Percentiles rank a stretch among this genome's conserved stretches.
Evolutionary conservation across 2,888 invertebrate species (phyloP).

Genomic region (Thymelicus acteon): DNA sequence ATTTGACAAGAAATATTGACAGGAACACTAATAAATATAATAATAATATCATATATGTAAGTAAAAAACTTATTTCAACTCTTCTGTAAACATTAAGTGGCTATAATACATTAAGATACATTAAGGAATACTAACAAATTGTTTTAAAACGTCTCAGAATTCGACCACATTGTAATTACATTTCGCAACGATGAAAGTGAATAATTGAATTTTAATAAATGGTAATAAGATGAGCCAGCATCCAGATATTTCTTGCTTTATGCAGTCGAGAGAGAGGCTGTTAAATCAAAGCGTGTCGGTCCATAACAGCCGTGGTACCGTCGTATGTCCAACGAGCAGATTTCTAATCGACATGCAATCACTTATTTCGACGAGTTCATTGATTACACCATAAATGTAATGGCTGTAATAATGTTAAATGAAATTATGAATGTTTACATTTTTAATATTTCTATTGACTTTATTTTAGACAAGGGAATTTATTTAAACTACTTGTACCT

Average conservation of each 20-base stretch:
- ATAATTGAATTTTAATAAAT: constrained; percentile 42
- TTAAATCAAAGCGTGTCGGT: constrained; percentile 35
- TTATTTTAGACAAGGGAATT: too few species aligned
- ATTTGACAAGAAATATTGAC: constrained; percentile 58
- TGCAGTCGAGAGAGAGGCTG: constrained; percentile 32
- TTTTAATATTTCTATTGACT: too few species aligned
- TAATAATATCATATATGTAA: too few species aligned
- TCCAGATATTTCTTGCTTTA: constrained; percentile 37
- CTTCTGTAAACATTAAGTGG: too few species aligned
- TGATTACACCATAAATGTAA: constrained; percentile 39
- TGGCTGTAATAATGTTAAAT: constrained; percentile 31
- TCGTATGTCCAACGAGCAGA: constrained; percentile 16
- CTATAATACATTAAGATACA: too few species aligned
- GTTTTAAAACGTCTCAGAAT: constrained; percentile 20
- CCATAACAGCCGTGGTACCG: constrained; percentile 42
- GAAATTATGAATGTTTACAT: too few species aligned
- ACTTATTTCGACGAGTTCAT: constrained; percentile 20
- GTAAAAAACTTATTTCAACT: too few species aligned
- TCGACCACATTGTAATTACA: constrained; percentile 28
- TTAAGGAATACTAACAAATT: not conserved
- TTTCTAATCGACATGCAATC: constrained; percentile 34
- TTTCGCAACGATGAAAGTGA: constrained; percentile 41
- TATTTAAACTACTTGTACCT: too few species aligned
- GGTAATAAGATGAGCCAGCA: constrained; percentile 26
- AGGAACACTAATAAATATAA: constrained; percentile 9